Conservation (phyloP, 2,113 vertebrate genomes). For the Coreoperca whiteheadi region DNA sequence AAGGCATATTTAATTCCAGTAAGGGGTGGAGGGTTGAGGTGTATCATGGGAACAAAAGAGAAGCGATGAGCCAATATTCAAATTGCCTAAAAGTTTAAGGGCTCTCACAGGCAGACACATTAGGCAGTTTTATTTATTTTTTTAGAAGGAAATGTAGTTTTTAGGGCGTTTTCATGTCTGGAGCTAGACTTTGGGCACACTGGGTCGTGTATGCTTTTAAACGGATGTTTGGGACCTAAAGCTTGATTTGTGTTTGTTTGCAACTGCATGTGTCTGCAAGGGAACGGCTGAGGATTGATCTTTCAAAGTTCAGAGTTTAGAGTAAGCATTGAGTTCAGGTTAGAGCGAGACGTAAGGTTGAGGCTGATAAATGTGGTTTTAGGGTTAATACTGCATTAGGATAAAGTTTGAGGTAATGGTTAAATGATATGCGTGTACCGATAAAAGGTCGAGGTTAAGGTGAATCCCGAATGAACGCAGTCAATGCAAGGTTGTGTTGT, state of each 20-base stretch:
- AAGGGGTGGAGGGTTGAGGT: conserved; percentile 44
- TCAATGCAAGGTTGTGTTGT: conserved; percentile 8
- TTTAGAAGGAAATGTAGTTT: conserved; percentile 16
- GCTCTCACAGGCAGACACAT: conserved; percentile 29
- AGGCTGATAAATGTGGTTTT: conserved; percentile 9
- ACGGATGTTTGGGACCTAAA: background rate
- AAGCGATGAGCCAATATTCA: conserved; percentile 46
- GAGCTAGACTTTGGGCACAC: background rate
- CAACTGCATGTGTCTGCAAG: background rate
- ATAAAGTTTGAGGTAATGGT: background rate
- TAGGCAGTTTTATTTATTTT: background rate
- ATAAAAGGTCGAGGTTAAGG: conserved; percentile 2
- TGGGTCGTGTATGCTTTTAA: background rate
- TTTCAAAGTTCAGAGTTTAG: background rate
- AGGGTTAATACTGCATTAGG: background rate
- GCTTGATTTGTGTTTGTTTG: conserved; percentile 12
- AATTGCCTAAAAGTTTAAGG: conserved; percentile 42
- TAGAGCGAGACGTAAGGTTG: background rate
- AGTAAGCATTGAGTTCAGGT: background rate
- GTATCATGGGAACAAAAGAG: conserved; percentile 59
- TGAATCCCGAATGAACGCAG: background rate
- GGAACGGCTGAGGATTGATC: background rate
- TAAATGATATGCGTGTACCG: background rate
- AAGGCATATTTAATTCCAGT: conserved; percentile 62
- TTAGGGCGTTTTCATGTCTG: background rate